Conservation (phyloP, 2,113 vertebrate genomes). For the Malurus elegans region DNA sequence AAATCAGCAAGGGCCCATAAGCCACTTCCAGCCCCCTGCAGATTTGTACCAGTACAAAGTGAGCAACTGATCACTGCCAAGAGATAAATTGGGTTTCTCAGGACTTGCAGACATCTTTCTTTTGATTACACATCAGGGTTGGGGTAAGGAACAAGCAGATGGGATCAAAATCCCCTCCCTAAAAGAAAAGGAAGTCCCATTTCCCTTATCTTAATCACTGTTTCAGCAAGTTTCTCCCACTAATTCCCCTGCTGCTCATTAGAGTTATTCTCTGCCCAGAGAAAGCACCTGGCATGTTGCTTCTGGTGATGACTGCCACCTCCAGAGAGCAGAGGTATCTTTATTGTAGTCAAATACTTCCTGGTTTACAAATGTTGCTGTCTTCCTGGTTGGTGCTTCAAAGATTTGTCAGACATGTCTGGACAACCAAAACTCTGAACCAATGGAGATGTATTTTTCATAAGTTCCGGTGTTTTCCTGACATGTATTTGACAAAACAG, state of each 20-base stretch:
- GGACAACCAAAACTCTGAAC: neutral
- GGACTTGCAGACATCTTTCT: neutral
- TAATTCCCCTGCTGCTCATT: neutral
- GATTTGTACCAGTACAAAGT: neutral
- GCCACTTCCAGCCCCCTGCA: neutral
- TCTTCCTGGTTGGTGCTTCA: neutral
- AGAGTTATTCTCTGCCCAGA: neutral
- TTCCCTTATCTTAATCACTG: neutral
- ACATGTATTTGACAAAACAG: neutral
- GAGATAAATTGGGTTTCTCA: neutral
- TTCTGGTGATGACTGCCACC: neutral
- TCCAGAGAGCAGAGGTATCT: neutral
- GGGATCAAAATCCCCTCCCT: neutral
- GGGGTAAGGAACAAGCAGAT: neutral
- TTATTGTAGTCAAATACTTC: neutral
- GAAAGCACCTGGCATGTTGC: neutral
- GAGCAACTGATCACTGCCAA: neutral
- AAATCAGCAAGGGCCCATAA: neutral
- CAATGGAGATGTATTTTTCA: neutral
- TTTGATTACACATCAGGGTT: neutral
- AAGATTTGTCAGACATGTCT: neutral
- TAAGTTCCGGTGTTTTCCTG: neutral
- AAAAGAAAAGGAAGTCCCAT: neutral
- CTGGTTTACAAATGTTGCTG: neutral
- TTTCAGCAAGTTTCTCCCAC: neutral